Conservation (phyloP, 2,113 vertebrate species). For the Cavia aperea region DNA sequence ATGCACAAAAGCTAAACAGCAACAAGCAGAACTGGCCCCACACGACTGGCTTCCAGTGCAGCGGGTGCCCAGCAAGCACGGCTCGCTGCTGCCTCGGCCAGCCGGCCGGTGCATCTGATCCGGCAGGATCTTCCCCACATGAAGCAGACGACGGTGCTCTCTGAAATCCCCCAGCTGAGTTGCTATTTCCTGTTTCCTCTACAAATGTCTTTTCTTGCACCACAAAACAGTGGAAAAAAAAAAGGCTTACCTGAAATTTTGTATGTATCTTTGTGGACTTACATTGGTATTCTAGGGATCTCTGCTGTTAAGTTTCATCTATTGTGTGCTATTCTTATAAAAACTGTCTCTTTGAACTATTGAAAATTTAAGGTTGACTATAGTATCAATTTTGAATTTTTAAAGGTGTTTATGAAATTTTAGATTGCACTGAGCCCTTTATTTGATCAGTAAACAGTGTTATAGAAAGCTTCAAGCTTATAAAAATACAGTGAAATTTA, state of each 20-base stretch:
- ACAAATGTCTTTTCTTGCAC: constrained; percentile 76
- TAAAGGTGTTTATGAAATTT: constrained; percentile 87
- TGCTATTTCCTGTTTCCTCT: constrained; percentile 71
- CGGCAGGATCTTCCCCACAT: constrained; percentile 96
- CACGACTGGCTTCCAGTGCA: constrained; percentile 99
- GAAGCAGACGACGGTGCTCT: constrained; percentile 98
- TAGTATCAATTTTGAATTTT: constrained; percentile 83
- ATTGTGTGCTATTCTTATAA: constrained; percentile 80
- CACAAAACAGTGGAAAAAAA: constrained; percentile 76
- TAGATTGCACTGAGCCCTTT: constrained; percentile 81
- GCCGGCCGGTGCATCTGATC: constrained; percentile 92
- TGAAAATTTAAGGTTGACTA: constrained; percentile 81
- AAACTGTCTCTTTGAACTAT: constrained; percentile 82
- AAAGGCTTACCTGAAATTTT: constrained; percentile 81
- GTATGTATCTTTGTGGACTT: constrained; percentile 76
- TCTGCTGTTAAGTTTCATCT: constrained; percentile 75
- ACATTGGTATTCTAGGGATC: constrained; percentile 80
- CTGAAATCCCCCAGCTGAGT: constrained; percentile 81
- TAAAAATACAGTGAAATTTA: constrained; percentile 81
- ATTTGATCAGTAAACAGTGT: constrained; percentile 86
- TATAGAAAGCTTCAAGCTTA: constrained; percentile 80
- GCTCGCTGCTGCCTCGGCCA: constrained; percentile 92
- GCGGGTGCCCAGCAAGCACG: constrained; percentile 96
- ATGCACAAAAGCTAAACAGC: constrained; percentile 98
- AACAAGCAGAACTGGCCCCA: constrained; percentile 97